A percentile compares a stretch with the other conserved stretches of the same genome.
Evolutionary conservation across 1,140 invertebrate genomes (phyloP).

Genomic region (Cotesia vestalis): DNA sequence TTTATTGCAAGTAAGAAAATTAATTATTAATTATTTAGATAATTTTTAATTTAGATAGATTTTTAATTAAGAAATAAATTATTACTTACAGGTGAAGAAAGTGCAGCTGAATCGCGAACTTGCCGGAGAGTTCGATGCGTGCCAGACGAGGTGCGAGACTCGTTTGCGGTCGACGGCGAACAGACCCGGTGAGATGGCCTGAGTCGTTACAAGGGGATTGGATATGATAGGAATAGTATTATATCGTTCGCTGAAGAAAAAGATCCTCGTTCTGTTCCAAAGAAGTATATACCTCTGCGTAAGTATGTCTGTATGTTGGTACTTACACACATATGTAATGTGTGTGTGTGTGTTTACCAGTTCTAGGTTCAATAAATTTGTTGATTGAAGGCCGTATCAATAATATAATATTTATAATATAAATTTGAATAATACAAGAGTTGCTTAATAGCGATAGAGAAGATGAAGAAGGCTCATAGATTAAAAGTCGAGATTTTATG

Average conservation of each 20-base stretch:
- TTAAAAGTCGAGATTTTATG: not conserved
- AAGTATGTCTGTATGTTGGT: too few species aligned
- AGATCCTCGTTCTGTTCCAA: constrained; percentile 8
- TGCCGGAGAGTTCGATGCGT: constrained; percentile 52
- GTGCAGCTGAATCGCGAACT: not conserved
- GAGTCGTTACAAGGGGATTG: constrained; percentile 12
- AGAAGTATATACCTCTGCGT: too few species aligned
- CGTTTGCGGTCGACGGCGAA: constrained; percentile 64
- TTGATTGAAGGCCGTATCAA: too few species aligned
- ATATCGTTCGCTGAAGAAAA: constrained; percentile 26
- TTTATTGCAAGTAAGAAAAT: not conserved
- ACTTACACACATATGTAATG: too few species aligned
- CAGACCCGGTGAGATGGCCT: constrained; percentile 59
- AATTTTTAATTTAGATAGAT: not conserved
- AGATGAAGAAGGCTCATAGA: too few species aligned
- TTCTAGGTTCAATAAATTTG: too few species aligned
- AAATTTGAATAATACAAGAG: too few species aligned
- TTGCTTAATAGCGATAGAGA: too few species aligned
- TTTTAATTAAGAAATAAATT: not conserved
- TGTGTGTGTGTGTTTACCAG: too few species aligned
- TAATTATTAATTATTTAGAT: not conserved
- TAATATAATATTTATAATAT: too few species aligned
- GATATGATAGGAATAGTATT: not conserved
- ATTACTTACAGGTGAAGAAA: constrained; percentile 14
- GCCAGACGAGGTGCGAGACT: constrained; percentile 62